Percentiles rank a stretch among this genome's conserved stretches.
Evolutionary conservation across 2,113 vertebrate species (phyloP).

Genomic region (Pontoporia blainvillei): DNA sequence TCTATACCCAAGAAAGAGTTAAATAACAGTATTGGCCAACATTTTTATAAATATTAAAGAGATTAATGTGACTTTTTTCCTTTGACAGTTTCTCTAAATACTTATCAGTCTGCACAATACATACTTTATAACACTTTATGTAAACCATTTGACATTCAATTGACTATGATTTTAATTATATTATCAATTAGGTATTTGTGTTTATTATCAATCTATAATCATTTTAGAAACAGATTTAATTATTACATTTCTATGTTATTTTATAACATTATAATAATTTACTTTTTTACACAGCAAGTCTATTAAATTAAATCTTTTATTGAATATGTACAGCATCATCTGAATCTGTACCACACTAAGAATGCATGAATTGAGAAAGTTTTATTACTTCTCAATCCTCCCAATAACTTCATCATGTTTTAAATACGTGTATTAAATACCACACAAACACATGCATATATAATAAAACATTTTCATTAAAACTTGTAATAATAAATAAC

Average conservation of each 20-base stretch:
- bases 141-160: neutral
- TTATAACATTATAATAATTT: neutral
- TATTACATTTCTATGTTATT: neutral
- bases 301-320: neutral
- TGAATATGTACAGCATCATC: neutral
- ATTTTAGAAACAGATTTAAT: neutral
- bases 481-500: neutral
- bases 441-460: neutral
- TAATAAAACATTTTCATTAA: neutral
- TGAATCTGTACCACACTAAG: neutral
- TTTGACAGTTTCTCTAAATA: neutral
- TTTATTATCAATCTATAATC: neutral
- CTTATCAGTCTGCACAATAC: neutral
- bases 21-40: neutral
- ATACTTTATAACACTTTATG: neutral
- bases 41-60: neutral
- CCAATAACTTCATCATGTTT: neutral
- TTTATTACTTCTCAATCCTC: neutral
- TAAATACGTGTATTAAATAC: neutral
- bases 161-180: neutral
- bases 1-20: neutral
- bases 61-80: neutral
- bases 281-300: neutral
- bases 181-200: neutral
- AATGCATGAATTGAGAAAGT: neutral